These are phyloP conservation scores for Dendropsophus ebraccatus DNA, from an alignment of 2,113 vertebrate genomes.

Conservation along the genomic window DNA sequence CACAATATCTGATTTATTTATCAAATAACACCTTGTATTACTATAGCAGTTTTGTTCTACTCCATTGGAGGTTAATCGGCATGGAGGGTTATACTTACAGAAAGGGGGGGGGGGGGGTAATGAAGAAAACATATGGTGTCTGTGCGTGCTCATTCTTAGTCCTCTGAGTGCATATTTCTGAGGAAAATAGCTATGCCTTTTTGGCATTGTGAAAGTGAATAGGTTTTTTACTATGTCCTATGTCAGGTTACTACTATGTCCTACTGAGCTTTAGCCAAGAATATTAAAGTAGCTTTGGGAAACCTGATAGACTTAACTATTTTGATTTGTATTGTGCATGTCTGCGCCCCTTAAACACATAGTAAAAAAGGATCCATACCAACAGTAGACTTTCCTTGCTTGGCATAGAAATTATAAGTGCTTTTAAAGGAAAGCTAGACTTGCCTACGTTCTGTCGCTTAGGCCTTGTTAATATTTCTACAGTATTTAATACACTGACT, in stretches of 20 bases:
- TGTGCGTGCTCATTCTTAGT: constrained; percentile 18
- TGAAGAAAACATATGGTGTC: constrained; percentile 49
- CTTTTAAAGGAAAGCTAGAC: not conserved
- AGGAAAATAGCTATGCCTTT: constrained; percentile 29
- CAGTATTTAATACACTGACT: not conserved
- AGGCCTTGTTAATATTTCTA: not conserved
- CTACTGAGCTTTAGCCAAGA: constrained; percentile 39
- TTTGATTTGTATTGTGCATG: constrained; percentile 33
- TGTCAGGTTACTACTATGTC: constrained; percentile 37
- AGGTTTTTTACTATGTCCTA: constrained; percentile 45
- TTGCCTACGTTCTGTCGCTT: not conserved
- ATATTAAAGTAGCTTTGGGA: constrained; percentile 34
- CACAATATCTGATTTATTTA: constrained; percentile 47
- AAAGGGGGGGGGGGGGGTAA: not conserved
- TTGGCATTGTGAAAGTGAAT: constrained; percentile 29
- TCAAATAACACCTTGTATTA: constrained; percentile 30
- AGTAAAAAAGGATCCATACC: constrained; percentile 41
- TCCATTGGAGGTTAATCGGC: constrained; percentile 45
- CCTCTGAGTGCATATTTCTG: constrained; percentile 2
- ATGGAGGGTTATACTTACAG: constrained; percentile 18
- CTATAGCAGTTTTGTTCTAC: constrained; percentile 32
- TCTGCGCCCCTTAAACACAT: constrained; percentile 37
- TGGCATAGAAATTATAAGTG: constrained; percentile 3
- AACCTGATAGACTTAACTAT: constrained; percentile 37
- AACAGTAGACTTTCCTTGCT: not conserved